Base-by-base conservation (phyloP, 2,888 invertebrate species). In the Drosophila subquinaria region DNA sequence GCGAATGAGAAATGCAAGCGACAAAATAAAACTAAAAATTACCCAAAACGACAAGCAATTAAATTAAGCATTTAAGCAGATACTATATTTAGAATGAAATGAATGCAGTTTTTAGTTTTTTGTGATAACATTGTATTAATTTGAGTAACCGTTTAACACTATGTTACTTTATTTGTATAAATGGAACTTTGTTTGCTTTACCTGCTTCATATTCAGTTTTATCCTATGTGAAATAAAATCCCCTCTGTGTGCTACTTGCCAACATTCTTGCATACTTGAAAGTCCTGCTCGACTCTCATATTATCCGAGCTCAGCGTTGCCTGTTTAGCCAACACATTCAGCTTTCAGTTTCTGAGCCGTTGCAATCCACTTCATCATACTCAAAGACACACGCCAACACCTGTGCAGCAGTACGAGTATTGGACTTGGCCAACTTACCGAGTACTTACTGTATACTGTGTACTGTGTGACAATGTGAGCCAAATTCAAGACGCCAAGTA, bases 281-380 rank as follows among this genome's bases (percentile, higher is more conserved):
- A 64, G 51, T 30, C 47, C 43, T 33, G 45, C 48, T 33, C 23
- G 33, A 17, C 10, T n/a, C 40, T 57, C 45, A 61, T 57, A 42
- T 63, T 55, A 55, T 61, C 42, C 35, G 4, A 17, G 64, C 69
- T 73, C 59, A 73, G 57, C 15, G 52, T 47, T 63, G 63, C 43
- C 42, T 66, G 43, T 60, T 63, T 42, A 55, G 60, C 48, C 56
- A 73, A 56, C 67, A 66, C 51, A 47, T 48, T 47, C 27, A 33
- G 50, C 36, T 57, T 30, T 35, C 40, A 38, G 38, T 15, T 51
- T 36, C 56, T 70, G 56, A 76, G 79, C 74, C 74, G 47, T 69
- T 45, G 75, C 75, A 77, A 67, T 84, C 78, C 82, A 83, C 82
- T 87, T 85, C 82, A 88, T 88, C 86, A 85, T 82, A 88, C 80